Evolutionary conservation across 2,888 invertebrate genomes (phyloP), one percentile per base, ranked within the genome.

Genomic region (Sipha maydis): DNA sequence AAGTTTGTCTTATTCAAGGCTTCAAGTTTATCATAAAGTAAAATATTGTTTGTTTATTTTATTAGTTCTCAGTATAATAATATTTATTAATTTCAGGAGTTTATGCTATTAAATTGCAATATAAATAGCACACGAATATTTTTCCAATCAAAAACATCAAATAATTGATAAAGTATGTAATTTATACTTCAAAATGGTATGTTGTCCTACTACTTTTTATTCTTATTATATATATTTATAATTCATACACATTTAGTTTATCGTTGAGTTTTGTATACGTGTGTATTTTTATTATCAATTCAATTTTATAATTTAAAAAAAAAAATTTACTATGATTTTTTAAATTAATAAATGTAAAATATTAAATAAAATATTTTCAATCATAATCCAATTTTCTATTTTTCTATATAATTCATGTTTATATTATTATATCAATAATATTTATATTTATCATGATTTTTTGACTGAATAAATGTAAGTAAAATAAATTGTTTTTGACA

Each of bases 91-190:
- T 83, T 86, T 76, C 71, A 84, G 77, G 99, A 99, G 93, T 99
- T 97, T 92, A 96, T 97, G 91, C 93, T 99, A 90, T 93, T 99
- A 4, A 96, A 96, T 92, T 98, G 96, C 92, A 98, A 97, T 91
- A 93, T 99, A 88, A 97, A 96, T 90, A 98, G 98, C 92, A 98
- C 99, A 11, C 94, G 97, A 92, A 97, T 99, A 92, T 98, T 99
- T 93, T 99, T 99, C 92, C 95, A 96, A 38, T 79, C 85, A 7
- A 85, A 85, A 89, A 85, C 71, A 85, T 61, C 75, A 48, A 48
- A 21, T 82, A 82, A 80, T 31, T 48, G 48, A 11, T 14, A 48
- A 48, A 14, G 14, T 48, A 48, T 48, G 48, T 48, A 48, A 14
- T 48, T 48, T 48, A 48, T 48, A 48, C 11, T 48, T 14, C 14